A percentile compares a stretch with the other conserved stretches of the same genome.
Evolutionary conservation across 2,113 vertebrate genomes (phyloP).

Genomic region (Heterocephalus glaber): DNA sequence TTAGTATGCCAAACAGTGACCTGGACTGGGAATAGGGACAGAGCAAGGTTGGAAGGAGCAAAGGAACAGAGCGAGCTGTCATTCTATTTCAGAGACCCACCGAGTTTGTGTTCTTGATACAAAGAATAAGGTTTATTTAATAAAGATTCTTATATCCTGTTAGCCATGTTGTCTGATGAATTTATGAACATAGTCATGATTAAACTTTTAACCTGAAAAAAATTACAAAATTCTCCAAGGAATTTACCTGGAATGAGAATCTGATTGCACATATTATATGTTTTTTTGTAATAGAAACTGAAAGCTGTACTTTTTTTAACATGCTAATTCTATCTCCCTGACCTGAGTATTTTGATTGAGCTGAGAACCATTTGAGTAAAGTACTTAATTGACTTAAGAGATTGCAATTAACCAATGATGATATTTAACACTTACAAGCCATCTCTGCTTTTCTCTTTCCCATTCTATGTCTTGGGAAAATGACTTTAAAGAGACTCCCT

Average conservation of each 20-base stretch:
- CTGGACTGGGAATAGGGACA: constrained; percentile 58
- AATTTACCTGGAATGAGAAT: constrained; percentile 67
- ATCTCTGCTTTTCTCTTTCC: background rate
- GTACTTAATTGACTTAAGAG: constrained; percentile 38
- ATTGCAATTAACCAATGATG: constrained; percentile 46
- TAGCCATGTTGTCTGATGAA: constrained; percentile 63
- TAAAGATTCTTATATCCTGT: constrained; percentile 47
- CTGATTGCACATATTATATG: background rate
- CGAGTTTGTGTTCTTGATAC: constrained; percentile 36
- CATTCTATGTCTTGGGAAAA: background rate
- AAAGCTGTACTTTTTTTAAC: background rate
- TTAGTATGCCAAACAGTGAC: constrained; percentile 72
- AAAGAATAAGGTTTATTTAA: constrained; percentile 59
- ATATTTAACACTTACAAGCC: background rate
- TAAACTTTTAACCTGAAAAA: constrained; percentile 72
- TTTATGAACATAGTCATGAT: constrained; percentile 64
- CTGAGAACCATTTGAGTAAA: constrained; percentile 44
- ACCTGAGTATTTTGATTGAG: constrained; percentile 41
- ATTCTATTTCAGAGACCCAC: background rate
- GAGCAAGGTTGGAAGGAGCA: constrained; percentile 67
- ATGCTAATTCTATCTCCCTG: background rate
- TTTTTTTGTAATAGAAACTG: background rate
- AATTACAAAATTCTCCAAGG: constrained; percentile 58
- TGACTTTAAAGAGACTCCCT: background rate
- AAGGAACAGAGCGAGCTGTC: constrained; percentile 39